A percentile compares a stretch with the other conserved stretches of the same genome.
Evolutionary conservation across 1,140 invertebrate species (phyloP).

Genomic region (Mercenaria mercenaria): DNA sequence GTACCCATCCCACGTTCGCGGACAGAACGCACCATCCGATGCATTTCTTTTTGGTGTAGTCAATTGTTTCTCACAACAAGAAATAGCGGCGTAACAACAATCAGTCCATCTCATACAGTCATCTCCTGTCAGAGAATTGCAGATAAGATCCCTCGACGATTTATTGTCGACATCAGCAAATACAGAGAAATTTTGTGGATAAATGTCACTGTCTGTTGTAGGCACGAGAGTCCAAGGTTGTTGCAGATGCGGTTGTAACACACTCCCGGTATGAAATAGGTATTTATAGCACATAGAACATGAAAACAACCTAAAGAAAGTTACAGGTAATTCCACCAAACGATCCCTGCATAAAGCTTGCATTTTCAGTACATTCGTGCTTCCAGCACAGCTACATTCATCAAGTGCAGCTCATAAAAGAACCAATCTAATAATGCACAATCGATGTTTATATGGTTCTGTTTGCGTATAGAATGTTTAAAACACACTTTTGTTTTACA

Average conservation of each 20-base stretch:
- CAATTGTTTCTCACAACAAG: constrained; percentile 68
- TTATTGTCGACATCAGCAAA: constrained; percentile 64
- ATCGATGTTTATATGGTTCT: no score
- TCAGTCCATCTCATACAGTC: constrained; percentile 66
- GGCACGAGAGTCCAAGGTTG: constrained; percentile 27
- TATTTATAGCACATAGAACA: constrained; percentile 72
- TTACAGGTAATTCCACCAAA: constrained; percentile 17
- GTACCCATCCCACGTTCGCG: constrained; percentile 76
- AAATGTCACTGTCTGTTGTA: not conserved
- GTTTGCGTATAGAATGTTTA: no score
- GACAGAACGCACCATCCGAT: constrained; percentile 61
- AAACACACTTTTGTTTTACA: no score
- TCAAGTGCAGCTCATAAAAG: not conserved
- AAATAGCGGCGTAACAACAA: constrained; percentile 68
- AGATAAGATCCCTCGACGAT: no score
- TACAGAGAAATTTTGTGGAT: constrained; percentile 31
- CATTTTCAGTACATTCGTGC: not conserved
- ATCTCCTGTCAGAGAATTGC: not conserved
- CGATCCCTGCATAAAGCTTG: constrained; percentile 53
- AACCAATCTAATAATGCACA: no score
- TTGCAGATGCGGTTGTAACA: not conserved
- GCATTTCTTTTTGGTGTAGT: not conserved
- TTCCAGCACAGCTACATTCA: not conserved
- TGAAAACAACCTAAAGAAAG: constrained; percentile 55
- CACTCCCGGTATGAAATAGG: not conserved